A percentile compares a stretch with the other conserved stretches of the same genome.
These are phyloP conservation scores for Catotricha subobsoleta DNA, from an alignment of 2,888 invertebrate genomes.

Conservation along the genomic window DNA sequence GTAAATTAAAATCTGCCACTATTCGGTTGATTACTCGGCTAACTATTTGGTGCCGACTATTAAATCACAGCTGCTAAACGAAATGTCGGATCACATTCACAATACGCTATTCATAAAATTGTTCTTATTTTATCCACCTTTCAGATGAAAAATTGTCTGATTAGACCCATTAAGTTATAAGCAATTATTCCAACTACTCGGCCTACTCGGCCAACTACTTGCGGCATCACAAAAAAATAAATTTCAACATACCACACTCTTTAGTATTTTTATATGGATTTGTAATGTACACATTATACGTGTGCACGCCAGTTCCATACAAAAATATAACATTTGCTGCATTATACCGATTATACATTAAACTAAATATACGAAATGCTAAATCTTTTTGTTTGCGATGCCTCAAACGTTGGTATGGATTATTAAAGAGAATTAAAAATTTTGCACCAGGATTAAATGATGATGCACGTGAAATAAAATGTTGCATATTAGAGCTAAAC, in stretches of 20 bases:
- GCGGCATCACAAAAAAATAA: neutral
- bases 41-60: too few species aligned
- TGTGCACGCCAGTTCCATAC: conserved; percentile 17
- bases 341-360: conserved; percentile 18
- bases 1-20: too few species aligned
- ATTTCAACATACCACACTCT: conserved; percentile 15
- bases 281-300: conserved; percentile 21
- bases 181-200: too few species aligned
- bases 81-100: too few species aligned
- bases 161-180: too few species aligned
- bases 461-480: conserved; percentile 17
- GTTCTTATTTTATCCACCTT: neutral
- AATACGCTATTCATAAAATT: too few species aligned
- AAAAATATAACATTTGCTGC: conserved; percentile 23
- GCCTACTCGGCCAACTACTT: too few species aligned
- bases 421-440: conserved; percentile 24
- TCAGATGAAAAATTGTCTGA: neutral
- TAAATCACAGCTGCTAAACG: too few species aligned
- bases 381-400: conserved; percentile 11
- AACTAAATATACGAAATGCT: conserved; percentile 18
- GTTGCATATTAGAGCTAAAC: conserved; percentile 6
- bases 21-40: too few species aligned
- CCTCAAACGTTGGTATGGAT: conserved; percentile 11
- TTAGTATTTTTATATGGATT: conserved; percentile 21
- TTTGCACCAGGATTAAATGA: conserved; percentile 27